Conservation (phyloP, 2,888 invertebrate species). For the Aethes cnicana region DNA sequence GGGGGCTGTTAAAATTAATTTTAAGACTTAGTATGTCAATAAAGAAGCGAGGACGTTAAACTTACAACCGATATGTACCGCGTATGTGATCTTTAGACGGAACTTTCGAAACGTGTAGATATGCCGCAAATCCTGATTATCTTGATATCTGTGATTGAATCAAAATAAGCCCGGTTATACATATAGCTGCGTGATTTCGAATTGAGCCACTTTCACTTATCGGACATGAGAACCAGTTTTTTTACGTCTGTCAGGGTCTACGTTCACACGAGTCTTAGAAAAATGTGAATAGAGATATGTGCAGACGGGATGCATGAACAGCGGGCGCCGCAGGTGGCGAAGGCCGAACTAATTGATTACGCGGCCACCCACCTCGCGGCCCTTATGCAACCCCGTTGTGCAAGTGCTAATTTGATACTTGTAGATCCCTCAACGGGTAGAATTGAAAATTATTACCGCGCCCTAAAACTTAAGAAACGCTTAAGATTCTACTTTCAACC, state of each 20-base stretch:
- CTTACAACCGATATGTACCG: background rate
- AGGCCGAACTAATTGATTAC: constrained; percentile 80
- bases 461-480: too few relatives aligned
- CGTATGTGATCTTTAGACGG: too few relatives aligned
- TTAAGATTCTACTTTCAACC: too few relatives aligned
- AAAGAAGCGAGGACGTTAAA: constrained; percentile 21
- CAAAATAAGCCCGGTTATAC: background rate
- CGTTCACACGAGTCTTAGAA: constrained; percentile 35
- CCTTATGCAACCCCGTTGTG: constrained; percentile 54
- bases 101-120: background rate
- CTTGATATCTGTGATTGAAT: background rate
- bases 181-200: background rate
- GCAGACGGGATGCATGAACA: constrained; percentile 69
- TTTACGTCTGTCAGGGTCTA: background rate
- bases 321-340: constrained; percentile 53
- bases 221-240: constrained; percentile 7
- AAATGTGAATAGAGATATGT: constrained; percentile 34
- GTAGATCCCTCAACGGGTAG: constrained; percentile 9
- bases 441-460: too few relatives aligned
- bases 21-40: constrained; percentile 34
- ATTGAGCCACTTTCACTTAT: constrained; percentile 5
- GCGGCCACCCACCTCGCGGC: constrained; percentile 67
- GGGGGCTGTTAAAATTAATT: constrained; percentile 19
- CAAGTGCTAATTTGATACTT: constrained; percentile 31
- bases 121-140: background rate